These are phyloP conservation scores for Aleiodes sp. DNA, from an alignment of 1,140 invertebrate species.

Conservation along the genomic window DNA sequence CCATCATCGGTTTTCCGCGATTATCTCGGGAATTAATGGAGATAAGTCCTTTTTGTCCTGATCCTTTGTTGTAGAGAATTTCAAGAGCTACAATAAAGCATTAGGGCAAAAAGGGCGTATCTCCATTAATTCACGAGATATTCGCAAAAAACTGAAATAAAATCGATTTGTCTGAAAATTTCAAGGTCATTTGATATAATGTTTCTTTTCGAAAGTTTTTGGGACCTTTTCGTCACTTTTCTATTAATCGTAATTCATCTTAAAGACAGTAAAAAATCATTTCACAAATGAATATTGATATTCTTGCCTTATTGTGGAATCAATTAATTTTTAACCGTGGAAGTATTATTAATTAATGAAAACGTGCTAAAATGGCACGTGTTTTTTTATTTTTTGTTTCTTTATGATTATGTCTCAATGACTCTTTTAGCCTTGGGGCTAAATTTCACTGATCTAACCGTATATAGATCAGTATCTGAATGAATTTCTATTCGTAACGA, in stretches of 20 bases:
- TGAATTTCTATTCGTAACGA: background rate
- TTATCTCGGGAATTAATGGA: no score
- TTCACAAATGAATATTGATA: background rate
- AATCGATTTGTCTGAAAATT: no score
- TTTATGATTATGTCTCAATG: slow-evolving; percentile 2
- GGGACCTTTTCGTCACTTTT: background rate
- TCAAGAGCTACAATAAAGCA: no score
- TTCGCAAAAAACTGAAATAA: no score
- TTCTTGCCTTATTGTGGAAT: background rate
- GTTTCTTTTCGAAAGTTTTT: no score
- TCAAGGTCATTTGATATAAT: no score
- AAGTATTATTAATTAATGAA: background rate
- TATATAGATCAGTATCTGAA: background rate
- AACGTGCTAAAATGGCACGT: background rate
- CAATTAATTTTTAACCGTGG: background rate
- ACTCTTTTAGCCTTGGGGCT: background rate
- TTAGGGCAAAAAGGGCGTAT: no score
- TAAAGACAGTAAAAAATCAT: background rate
- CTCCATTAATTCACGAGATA: no score
- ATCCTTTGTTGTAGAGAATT: no score
- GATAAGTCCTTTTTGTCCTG: no score
- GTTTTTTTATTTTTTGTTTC: no score
- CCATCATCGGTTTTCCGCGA: no score
- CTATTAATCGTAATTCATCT: background rate
- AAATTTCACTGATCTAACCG: background rate